Evolutionary conservation across 2,888 invertebrate genomes (phyloP).

Genomic region (Torymus tubicola): DNA sequence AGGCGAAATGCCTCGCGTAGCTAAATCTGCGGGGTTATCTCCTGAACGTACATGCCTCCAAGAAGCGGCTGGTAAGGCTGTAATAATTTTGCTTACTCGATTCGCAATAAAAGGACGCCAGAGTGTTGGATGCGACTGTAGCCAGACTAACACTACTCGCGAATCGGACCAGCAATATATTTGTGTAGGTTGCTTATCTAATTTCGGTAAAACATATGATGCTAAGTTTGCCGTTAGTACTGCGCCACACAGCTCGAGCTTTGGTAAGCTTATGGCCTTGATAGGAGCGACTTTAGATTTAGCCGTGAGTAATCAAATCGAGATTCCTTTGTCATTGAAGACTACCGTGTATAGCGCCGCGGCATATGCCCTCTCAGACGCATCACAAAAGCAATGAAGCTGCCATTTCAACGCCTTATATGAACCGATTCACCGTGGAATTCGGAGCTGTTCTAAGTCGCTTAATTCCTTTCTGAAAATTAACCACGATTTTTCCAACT

Average conservation of each 20-base stretch:
- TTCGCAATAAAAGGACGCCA: neutral
- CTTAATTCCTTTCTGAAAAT: neutral
- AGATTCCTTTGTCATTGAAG: neutral
- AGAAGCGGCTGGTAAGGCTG: neutral
- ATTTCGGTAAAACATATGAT: neutral
- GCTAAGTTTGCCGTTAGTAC: too few species aligned
- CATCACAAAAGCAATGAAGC: neutral
- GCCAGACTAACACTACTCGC: neutral
- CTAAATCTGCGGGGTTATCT: neutral
- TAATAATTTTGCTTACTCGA: neutral
- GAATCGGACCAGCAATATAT: neutral
- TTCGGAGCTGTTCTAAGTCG: neutral
- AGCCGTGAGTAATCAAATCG: neutral
- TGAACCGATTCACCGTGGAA: too few species aligned
- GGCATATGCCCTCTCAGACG: neutral
- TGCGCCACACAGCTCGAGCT: too few species aligned
- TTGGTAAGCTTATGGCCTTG: conserved; percentile 23
- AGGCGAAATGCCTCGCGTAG: neutral
- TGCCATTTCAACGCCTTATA: neutral
- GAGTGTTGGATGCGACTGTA: neutral
- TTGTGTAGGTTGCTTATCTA: neutral
- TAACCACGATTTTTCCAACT: too few species aligned
- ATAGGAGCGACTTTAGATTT: conserved; percentile 30
- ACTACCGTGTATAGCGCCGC: neutral
- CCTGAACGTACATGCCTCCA: neutral